Evolutionary conservation across 2,797 vertebrate species (phyloP), one percentile per base, ranked within the genome.

Genomic region (Scleropages formosus): DNA sequence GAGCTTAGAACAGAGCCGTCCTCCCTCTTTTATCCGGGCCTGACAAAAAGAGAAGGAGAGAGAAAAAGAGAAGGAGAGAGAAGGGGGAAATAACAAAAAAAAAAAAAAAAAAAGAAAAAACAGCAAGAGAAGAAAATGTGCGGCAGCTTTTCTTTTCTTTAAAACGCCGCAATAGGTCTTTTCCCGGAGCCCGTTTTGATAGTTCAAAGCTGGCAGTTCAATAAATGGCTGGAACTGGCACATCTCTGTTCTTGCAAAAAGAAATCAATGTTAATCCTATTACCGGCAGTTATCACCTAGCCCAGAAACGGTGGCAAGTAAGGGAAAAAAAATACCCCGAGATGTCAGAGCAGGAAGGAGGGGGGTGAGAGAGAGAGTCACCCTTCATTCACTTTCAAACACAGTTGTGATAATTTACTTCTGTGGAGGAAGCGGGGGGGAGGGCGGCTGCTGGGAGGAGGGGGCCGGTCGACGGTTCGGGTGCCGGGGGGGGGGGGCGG

Each of bases 261-360:
- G 95, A 98, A 99, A 99, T 99, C 97, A 99, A 98, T 99, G 96
- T 97, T 99, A 98, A 99, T 99, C 97, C 97, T 99, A 99, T 99
- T 98, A 98, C 96, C 95, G 93, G 95, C 95, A 96, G 95, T 98
- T 98, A 99, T 98, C 97, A 98, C 96, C 97, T 97, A 96, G 94
- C 95, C 97, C 97, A 98, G 96, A 98, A 96, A 98, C 95, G 94
- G 89, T 92, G 85, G 96, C 95, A 95, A 95, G 91, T 90, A 87
- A 90, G 72, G 91, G 92, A 90, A 85, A 84, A 91, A 84, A 93
- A 92, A 94, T 93, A 82, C 94, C 95, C 94, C 92, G 94, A 96
- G 95, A 97, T 97, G 95, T 96, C 95, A 97, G 96, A 96, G 94
- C 93, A 88, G 93, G 92, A 87, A 69, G 88, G 85, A 86, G 87